Conservation (phyloP, 2,113 vertebrate species). For the Anolis carolinensis region DNA sequence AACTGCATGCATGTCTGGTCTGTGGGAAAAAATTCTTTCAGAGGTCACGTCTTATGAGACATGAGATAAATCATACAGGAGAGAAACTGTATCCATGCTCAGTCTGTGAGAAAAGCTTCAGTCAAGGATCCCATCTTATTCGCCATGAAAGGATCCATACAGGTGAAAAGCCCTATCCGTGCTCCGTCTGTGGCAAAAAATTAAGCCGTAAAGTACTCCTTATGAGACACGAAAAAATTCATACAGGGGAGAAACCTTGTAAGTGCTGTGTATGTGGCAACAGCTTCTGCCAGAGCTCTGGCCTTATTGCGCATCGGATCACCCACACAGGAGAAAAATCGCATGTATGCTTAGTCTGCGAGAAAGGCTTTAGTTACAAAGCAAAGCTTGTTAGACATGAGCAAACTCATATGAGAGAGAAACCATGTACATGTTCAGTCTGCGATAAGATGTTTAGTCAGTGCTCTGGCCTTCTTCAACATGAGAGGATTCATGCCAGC, state of each 20-base stretch:
- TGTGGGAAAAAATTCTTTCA: conserved; percentile 55
- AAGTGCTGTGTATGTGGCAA: conserved; percentile 47
- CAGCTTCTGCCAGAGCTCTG: conserved; percentile 50
- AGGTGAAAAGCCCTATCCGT: conserved; percentile 2
- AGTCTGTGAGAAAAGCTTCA: conserved; percentile 54
- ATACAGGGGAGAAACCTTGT: conserved; percentile 29
- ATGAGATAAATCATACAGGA: conserved; percentile 50
- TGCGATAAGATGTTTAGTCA: conserved; percentile 53
- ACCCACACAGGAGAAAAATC: conserved; percentile 17
- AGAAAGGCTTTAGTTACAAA: conserved; percentile 18
- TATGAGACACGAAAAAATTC: conserved; percentile 54
- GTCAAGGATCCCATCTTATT: conserved; percentile 52
- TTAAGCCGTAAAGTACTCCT: conserved; percentile 7
- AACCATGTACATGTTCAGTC: conserved; percentile 4
- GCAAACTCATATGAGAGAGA: conserved; percentile 28
- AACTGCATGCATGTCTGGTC: not conserved
- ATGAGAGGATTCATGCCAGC: not conserved
- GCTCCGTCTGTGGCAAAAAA: not conserved
- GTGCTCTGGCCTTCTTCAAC: conserved; percentile 55
- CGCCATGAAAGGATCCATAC: conserved; percentile 54
- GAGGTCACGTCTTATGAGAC: conserved; percentile 56
- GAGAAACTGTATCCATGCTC: not conserved
- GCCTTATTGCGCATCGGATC: conserved; percentile 41
- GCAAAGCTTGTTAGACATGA: conserved; percentile 44
- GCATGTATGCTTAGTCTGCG: conserved; percentile 5